Evolutionary conservation across 1,140 invertebrate genomes (phyloP).

Genomic region (Leguminivora glycinivorella): DNA sequence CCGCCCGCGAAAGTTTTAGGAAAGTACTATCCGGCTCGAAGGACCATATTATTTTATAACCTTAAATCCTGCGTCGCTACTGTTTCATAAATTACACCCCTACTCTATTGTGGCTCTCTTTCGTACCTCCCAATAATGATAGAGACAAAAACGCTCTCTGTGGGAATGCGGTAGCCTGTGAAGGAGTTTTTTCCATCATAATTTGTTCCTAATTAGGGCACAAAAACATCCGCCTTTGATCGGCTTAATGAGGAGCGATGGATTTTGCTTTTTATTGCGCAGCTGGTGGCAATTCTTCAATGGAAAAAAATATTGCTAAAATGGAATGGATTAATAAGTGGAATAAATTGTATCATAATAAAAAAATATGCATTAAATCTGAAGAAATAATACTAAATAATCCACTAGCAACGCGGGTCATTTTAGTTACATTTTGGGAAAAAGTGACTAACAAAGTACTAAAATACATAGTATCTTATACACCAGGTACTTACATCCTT

Average conservation of each 20-base stretch:
- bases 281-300: background rate
- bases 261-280: background rate
- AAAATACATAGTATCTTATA: no score
- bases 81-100: background rate
- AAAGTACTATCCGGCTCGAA: background rate
- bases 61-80: background rate
- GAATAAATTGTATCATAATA: no score
- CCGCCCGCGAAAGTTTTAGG: no score
- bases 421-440: no score
- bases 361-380: no score
- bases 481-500: no score
- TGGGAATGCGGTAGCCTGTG: conserved; percentile 2
- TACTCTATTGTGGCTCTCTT: background rate
- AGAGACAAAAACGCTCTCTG: background rate
- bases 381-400: no score
- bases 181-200: conserved; percentile 9
- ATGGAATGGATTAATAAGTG: no score
- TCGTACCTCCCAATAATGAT: background rate
- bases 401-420: no score
- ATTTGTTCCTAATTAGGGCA: conserved; percentile 26
- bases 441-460: no score
- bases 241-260: conserved; percentile 26
- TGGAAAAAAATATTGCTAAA: no score
- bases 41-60: background rate
- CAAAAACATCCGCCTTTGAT: conserved; percentile 14